Evolutionary conservation across 1,140 invertebrate species (phyloP), one percentile per base, ranked within the genome.

Genomic region (Lepidurus apus): DNA sequence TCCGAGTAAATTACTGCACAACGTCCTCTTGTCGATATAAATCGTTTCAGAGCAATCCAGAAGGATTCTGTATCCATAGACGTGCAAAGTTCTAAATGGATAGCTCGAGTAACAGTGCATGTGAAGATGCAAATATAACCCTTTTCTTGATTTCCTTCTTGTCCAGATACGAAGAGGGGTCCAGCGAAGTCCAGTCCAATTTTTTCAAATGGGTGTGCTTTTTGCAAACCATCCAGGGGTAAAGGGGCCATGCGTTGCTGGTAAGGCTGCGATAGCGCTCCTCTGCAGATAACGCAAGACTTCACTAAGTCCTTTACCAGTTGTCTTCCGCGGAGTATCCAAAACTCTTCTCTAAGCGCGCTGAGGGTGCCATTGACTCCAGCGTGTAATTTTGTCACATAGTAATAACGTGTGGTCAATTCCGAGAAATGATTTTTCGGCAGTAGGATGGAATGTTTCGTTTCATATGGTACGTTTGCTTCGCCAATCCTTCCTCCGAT

Each of bases 401-500:
- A 6, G 45, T 47, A 47, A 47, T 47, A 17, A 0, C 45, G 45
- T 47, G 7, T 17, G 45, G 7, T 47, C 17, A 47, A 17, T 47
- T 47, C 45, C 45, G 45, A 47, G 45, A 47, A 47, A 47, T 47
- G 10, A 47, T 47, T 47, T 47, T 47, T 47, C 11, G 82, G 82
- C 24, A 86, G 65, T 6, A 85, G 24, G 26, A 84, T 82, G 11
- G 83, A 84, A 82, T 83, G 81, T 78, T 82, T 82, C 43, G 78
- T 79, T 75, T 82, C 78, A 73, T 79, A 74, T 53, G 82, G 8
- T 26, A 80, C 24, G n/a, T 77, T 75, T 1, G 84, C 79, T 47
- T 85, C 78, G n/a, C 77, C 75, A 3, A 87, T 53, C 78, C 86
- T 78, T 24, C 86, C 84, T 7, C 86, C 86, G 1, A 87, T 85